Evolutionary conservation across 2,797 vertebrate species (phyloP).

Genomic region (Pangasius djambal): DNA sequence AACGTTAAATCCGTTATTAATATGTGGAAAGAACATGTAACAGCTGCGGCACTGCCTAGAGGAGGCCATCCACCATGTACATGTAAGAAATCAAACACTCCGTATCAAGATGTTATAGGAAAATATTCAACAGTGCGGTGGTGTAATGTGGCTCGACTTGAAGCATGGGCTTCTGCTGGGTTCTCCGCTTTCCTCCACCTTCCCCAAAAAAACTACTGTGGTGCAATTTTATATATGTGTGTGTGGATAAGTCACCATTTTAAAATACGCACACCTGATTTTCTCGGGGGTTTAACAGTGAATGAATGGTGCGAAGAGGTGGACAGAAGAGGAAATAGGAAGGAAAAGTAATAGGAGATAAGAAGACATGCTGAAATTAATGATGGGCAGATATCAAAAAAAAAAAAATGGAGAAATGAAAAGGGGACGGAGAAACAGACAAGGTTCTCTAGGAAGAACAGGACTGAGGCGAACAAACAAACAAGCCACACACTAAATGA

Average conservation of each 20-base stretch:
- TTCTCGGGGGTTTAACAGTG: background rate
- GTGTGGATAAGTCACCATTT: background rate
- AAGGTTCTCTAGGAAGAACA: background rate
- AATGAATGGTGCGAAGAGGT: background rate
- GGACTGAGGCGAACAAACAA: background rate
- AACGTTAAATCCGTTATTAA: too few relatives aligned
- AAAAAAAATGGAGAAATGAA: background rate
- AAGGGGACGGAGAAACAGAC: background rate
- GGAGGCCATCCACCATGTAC: background rate
- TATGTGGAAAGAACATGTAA: too few relatives aligned
- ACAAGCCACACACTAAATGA: background rate
- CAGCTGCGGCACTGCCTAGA: too few relatives aligned
- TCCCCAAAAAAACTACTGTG: too few relatives aligned
- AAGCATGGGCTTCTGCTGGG: background rate
- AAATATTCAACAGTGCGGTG: background rate
- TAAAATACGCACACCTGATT: background rate
- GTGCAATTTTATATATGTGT: too few relatives aligned
- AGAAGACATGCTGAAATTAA: background rate
- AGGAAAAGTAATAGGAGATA: background rate
- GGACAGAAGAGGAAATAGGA: background rate
- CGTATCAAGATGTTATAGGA: background rate
- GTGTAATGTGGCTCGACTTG: background rate
- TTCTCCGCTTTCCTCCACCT: background rate
- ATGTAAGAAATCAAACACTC: background rate
- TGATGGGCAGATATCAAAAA: too few relatives aligned